Base-by-base conservation (phyloP, 2,113 vertebrate genomes). In the Rhineura floridana region DNA sequence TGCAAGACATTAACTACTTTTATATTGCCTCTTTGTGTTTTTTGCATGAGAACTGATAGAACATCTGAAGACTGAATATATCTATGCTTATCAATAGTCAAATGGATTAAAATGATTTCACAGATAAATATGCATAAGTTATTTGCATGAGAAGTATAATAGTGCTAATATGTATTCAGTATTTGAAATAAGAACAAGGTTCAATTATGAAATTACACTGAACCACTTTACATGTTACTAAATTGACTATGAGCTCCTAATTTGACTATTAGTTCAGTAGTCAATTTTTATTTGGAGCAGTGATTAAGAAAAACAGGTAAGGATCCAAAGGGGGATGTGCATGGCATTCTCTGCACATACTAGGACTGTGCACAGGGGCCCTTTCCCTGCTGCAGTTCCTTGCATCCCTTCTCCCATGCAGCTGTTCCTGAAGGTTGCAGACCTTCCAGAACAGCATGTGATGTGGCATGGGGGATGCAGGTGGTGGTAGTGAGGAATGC, bases 1-100 rank as follows among this genome's bases (percentile, higher is more conserved):
- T 87, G 87, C 77, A 89, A 88, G n/a, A 76, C 90, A 88, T 52
- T 91, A 85, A 55, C 80, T 93, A 87, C 52, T 88, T 91, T 78
- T 95, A 76, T 83, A 91, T 88, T 93, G 62, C 90, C 81, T 89
- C 93, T 84, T 77, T 88, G 81, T 83, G 83, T 93, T 86, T 89
- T 83, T 59, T 90, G 89, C 91, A 77, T 81, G 70, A 91, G 81
- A 83, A 93, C 30, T 86, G 83, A 63, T 0, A 10, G 89, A 87
- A 87, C 8, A 62, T 84, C 0, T 12, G 84, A 83, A 77, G 81
- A 67, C 52, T 89, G 90, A 90, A 50, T 94, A 93, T 90, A 73
- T 92, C 85, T 93, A 1, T 39, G 10, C 82, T 59, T 87, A 55
- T 15, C 70, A 89, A n/a, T 85, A 88, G 87, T 93, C 91, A 94